These are phyloP conservation scores for Pseudochirops cupreus DNA, from an alignment of 2,797 vertebrate genomes.

Conservation along the genomic window DNA sequence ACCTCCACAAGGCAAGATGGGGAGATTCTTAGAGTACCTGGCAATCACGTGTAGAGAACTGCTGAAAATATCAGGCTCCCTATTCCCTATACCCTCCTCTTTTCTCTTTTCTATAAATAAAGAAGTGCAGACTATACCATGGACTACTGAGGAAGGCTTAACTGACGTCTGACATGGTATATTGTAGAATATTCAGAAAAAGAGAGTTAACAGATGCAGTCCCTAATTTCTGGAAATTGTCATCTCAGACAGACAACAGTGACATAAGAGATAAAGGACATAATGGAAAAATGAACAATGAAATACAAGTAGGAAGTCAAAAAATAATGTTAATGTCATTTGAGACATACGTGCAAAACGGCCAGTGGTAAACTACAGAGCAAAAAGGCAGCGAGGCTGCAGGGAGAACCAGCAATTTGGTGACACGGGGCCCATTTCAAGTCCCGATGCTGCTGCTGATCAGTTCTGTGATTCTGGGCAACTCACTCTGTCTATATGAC, in stretches of 20 bases:
- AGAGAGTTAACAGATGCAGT: neutral
- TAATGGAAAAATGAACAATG: neutral
- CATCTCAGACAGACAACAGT: neutral
- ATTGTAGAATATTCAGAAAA: neutral
- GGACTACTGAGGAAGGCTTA: neutral
- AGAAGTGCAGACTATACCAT: neutral
- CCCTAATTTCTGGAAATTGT: neutral
- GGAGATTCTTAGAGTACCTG: conserved; percentile 9
- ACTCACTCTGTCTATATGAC: neutral
- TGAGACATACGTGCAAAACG: neutral
- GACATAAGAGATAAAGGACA: neutral
- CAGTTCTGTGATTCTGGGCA: neutral
- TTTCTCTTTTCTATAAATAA: conserved; percentile 13
- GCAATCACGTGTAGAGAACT: neutral
- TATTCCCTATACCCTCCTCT: neutral
- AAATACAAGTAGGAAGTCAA: neutral
- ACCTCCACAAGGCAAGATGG: neutral
- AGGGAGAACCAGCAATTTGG: neutral
- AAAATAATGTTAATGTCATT: neutral
- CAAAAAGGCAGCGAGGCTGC: neutral
- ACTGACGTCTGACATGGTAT: neutral
- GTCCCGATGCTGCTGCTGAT: neutral
- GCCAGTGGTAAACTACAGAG: neutral
- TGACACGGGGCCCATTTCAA: neutral
- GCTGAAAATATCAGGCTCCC: conserved; percentile 2